These are phyloP conservation scores for Agrotis segetum DNA, from an alignment of 2,888 invertebrate genomes.

Conservation along the genomic window DNA sequence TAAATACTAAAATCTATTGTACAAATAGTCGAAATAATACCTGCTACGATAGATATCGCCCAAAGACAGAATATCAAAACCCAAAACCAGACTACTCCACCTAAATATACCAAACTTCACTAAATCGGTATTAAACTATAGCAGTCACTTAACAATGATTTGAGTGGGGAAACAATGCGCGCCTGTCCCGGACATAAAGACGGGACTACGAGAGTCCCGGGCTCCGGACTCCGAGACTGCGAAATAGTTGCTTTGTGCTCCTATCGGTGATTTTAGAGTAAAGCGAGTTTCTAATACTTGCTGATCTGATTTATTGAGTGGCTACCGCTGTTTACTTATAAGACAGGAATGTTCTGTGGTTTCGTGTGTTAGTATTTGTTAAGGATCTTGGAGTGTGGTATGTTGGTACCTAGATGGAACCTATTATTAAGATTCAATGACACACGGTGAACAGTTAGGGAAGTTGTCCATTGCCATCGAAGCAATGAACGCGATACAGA, in stretches of 20 bases:
- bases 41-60: neutral
- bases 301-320: constrained; percentile 56
- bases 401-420: neutral
- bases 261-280: constrained; percentile 39
- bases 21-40: too few species aligned
- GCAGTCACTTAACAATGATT: constrained; percentile 52
- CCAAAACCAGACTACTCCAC: neutral
- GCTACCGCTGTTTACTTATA: constrained; percentile 41
- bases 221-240: neutral
- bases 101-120: constrained; percentile 14
- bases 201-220: constrained; percentile 24
- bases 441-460: too few species aligned
- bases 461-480: too few species aligned
- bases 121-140: constrained; percentile 32
- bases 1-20: neutral
- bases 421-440: neutral
- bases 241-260: constrained; percentile 60
- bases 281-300: constrained; percentile 55
- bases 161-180: constrained; percentile 51
- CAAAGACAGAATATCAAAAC: constrained; percentile 18
- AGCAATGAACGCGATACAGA: too few species aligned
- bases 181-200: constrained; percentile 52
- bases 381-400: neutral
- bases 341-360: constrained; percentile 26
- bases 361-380: constrained; percentile 8